phyloP scores from a whole-genome alignment of 2,113 vertebrate genomes.

The Boulengeromyrus knoepffleri region DNA sequence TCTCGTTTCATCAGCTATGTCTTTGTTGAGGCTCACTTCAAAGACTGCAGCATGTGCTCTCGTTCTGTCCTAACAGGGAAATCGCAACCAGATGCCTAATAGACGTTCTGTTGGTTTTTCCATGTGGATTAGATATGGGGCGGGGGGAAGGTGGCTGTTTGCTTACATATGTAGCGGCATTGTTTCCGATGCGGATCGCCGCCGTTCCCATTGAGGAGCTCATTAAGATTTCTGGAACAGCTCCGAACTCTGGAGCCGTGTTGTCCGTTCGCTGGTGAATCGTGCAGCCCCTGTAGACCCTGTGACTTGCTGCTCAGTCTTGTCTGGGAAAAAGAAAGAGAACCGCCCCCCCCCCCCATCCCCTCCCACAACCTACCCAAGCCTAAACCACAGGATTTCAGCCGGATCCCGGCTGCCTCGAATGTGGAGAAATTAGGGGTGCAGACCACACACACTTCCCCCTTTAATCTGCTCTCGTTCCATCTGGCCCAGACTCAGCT shows the following conservation, averaged over 20 bases:
- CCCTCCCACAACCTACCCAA: constrained; percentile 46
- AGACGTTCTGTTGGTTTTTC: constrained; percentile 70
- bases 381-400: constrained; percentile 46
- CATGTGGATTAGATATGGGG: constrained; percentile 75
- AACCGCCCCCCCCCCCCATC: constrained; percentile 32
- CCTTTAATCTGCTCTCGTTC: constrained; percentile 21
- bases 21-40: constrained; percentile 72
- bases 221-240: constrained; percentile 74
- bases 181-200: constrained; percentile 79
- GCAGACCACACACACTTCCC: constrained; percentile 57
- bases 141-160: constrained; percentile 56
- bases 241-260: constrained; percentile 64
- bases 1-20: constrained; percentile 57
- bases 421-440: constrained; percentile 66
- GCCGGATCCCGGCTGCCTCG: constrained; percentile 54
- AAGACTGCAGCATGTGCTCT: constrained; percentile 72
- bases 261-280: constrained; percentile 69
- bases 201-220: constrained; percentile 62
- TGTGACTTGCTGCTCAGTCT: constrained; percentile 56
- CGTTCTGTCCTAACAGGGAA: constrained; percentile 72
- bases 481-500: constrained; percentile 20
- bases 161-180: constrained; percentile 74
- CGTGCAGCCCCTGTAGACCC: constrained; percentile 46
- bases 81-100: constrained; percentile 82
- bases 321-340: constrained; percentile 50